phyloP scores from a whole-genome alignment of 2,888 invertebrate species.

The Sarcophaga rosellei region DNA sequence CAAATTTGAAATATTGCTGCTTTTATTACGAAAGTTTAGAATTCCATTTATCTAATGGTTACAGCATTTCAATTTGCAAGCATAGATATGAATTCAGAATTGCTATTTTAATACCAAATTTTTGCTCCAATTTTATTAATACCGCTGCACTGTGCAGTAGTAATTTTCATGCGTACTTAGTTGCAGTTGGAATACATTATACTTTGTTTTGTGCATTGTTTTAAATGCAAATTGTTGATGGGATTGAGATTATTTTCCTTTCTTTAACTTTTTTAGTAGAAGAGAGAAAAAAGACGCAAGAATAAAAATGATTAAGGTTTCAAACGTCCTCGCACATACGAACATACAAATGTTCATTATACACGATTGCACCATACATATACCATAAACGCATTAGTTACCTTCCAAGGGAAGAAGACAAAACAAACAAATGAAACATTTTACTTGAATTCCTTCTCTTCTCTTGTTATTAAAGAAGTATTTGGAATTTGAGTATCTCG shows the following conservation, averaged over 20 bases:
- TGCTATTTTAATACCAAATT: background rate
- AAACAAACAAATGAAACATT: background rate
- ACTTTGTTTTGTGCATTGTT: background rate
- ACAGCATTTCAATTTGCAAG: no score
- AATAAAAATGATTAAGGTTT: slow-evolving; percentile 30
- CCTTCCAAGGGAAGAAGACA: no score
- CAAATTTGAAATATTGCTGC: no score
- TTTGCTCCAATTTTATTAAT: background rate
- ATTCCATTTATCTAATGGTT: no score
- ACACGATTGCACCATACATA: slow-evolving; percentile 10
- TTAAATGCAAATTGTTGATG: slow-evolving; percentile 37
- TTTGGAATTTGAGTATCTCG: slow-evolving; percentile 58
- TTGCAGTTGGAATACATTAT: slow-evolving; percentile 15
- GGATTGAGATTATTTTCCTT: slow-evolving; percentile 34
- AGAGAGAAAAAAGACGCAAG: background rate
- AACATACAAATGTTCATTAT: background rate
- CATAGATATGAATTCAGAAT: no score
- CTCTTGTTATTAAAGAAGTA: slow-evolving; percentile 39
- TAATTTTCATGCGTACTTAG: slow-evolving; percentile 43
- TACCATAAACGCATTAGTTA: slow-evolving; percentile 22
- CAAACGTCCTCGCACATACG: background rate
- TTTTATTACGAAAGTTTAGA: no score
- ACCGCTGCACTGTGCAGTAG: slow-evolving; percentile 16
- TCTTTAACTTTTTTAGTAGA: background rate
- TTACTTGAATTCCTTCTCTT: background rate